Evolutionary conservation across 2,888 invertebrate genomes (phyloP).

Genomic region (Chymomyza procnemis): DNA sequence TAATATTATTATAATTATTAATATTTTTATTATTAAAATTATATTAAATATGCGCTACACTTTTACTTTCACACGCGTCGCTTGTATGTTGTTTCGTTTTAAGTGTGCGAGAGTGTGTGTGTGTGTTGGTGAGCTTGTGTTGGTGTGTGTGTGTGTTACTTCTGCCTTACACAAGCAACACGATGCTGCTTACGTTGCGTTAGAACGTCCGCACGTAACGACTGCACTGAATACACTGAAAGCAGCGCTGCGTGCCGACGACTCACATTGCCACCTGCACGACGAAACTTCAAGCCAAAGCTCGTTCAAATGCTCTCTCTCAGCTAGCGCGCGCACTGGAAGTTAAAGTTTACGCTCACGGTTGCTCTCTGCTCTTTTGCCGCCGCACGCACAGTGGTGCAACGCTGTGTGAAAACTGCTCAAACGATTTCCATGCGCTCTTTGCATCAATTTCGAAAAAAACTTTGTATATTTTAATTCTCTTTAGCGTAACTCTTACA

Average conservation of each 20-base stretch:
- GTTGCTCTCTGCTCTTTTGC: not conserved
- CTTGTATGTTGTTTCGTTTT: not conserved
- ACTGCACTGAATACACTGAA: conserved; percentile 76
- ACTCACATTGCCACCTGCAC: not conserved
- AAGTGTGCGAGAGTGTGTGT: conserved; percentile 15
- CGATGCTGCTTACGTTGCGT: conserved; percentile 44
- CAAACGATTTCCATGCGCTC: conserved; percentile 20
- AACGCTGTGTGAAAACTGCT: conserved; percentile 19
- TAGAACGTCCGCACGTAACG: conserved; percentile 73
- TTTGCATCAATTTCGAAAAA: conserved; percentile 30
- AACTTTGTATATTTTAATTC: too few species aligned
- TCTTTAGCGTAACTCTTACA: too few species aligned
- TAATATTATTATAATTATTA: too few species aligned
- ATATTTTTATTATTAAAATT: conserved; percentile 10
- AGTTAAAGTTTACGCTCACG: conserved; percentile 43
- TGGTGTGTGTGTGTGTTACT: conserved; percentile 14
- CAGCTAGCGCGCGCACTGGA: conserved; percentile 16
- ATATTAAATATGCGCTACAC: conserved; percentile 32
- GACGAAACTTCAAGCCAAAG: conserved; percentile 36
- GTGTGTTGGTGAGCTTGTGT: conserved; percentile 1
- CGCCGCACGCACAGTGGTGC: conserved; percentile 48
- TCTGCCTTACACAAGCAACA: conserved; percentile 46
- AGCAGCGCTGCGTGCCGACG: conserved; percentile 7
- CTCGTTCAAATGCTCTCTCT: conserved; percentile 29
- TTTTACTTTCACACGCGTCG: conserved; percentile 44